These are phyloP conservation scores for Sicus ferrugineus DNA, from an alignment of 2,888 invertebrate species.

Conservation along the genomic window DNA sequence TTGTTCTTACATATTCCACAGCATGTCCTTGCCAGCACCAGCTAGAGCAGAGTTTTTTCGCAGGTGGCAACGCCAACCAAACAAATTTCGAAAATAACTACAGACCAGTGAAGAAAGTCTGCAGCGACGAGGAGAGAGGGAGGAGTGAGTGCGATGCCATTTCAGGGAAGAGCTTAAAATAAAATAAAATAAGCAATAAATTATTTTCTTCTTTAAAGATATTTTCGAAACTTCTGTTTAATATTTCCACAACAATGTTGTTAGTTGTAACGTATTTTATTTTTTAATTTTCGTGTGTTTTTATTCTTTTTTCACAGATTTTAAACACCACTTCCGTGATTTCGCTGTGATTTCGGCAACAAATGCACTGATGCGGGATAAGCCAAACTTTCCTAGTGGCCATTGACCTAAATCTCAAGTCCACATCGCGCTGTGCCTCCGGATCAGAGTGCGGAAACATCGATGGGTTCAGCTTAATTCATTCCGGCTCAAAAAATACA, in stretches of 20 bases:
- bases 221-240: too few species aligned
- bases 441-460: not conserved
- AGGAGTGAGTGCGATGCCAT: too few species aligned
- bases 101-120: too few species aligned
- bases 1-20: slow-evolving; percentile 1
- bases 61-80: not conserved
- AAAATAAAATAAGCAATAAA: too few species aligned
- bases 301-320: too few species aligned
- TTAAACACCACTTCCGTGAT: not conserved
- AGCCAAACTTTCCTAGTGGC: slow-evolving; percentile 15
- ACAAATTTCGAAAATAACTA: not conserved
- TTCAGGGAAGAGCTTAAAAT: too few species aligned
- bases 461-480: slow-evolving; percentile 13
- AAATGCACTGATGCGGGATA: slow-evolving; percentile 4
- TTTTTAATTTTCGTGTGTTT: not conserved
- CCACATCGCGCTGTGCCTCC: too few species aligned
- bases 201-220: too few species aligned
- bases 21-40: not conserved
- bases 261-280: not conserved
- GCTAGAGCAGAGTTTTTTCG: not conserved
- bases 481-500: not conserved
- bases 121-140: too few species aligned
- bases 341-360: not conserved
- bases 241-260: not conserved
- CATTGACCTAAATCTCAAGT: slow-evolving; percentile 30